A percentile compares a stretch with the other conserved stretches of the same genome.
phyloP scores from a whole-genome alignment of 2,797 vertebrate species.

The Todus mexicanus region DNA sequence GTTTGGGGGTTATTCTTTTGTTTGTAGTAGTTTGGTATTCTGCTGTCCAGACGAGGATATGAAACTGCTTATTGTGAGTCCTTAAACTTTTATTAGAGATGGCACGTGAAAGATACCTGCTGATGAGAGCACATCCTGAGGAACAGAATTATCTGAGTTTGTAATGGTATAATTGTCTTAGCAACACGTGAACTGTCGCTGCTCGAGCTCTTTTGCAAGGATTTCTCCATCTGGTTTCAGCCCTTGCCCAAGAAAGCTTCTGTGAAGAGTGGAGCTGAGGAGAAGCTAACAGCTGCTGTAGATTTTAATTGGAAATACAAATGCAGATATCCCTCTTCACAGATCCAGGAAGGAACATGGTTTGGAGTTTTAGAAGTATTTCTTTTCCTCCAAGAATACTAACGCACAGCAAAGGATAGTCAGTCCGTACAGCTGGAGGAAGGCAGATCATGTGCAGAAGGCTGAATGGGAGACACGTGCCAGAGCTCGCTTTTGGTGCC shows the following conservation, averaged over 20 bases:
- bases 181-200: neutral
- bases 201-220: neutral
- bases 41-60: neutral
- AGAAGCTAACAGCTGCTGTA: neutral
- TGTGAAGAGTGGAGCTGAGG: neutral
- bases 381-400: neutral
- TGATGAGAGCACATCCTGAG: neutral
- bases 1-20: neutral
- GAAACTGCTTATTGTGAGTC: neutral
- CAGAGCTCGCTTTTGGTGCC: neutral
- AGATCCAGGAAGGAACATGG: neutral
- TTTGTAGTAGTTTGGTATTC: conserved; percentile 11
- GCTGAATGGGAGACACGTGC: neutral
- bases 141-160: neutral
- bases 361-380: neutral
- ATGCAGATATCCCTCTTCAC: neutral
- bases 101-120: neutral
- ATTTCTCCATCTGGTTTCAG: neutral
- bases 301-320: neutral
- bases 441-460: neutral
- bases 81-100: neutral
- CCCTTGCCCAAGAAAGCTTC: neutral
- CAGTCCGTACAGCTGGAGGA: neutral
- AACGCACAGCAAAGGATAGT: neutral
- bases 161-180: neutral